phyloP scores from a whole-genome alignment of 2,113 vertebrate species.

The Delphinapterus leucas region DNA sequence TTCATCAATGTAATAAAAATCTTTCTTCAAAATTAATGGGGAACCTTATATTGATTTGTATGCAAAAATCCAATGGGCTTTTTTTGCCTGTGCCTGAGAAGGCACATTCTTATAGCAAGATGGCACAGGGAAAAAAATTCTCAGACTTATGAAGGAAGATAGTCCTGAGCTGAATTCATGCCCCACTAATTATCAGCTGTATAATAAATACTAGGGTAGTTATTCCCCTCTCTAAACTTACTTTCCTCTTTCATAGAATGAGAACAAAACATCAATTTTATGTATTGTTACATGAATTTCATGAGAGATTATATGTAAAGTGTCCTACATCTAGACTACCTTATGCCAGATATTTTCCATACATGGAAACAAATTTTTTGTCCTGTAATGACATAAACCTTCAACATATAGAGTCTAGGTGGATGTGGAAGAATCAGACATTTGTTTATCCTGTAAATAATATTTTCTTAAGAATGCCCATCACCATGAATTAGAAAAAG shows the following conservation, averaged over 20 bases:
- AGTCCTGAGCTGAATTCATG: background rate
- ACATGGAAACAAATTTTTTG: background rate
- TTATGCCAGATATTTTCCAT: background rate
- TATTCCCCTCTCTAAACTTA: background rate
- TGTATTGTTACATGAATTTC: background rate
- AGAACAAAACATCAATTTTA: background rate
- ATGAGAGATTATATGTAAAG: background rate
- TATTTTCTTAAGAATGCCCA: background rate
- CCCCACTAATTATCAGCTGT: background rate
- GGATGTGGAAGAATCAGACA: background rate
- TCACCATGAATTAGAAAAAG: background rate
- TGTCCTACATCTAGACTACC: background rate
- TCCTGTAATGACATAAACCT: background rate
- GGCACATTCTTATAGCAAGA: background rate
- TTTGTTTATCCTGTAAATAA: background rate
- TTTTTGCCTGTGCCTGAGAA: background rate
- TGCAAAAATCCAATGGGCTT: background rate
- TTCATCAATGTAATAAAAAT: background rate
- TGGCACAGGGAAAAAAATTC: background rate
- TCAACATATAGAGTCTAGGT: background rate
- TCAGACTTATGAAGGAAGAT: background rate
- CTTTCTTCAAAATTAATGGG: background rate
- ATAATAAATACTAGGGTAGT: background rate
- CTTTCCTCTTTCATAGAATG: background rate
- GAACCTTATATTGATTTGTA: background rate